Percentiles rank a stretch among this genome's conserved stretches.
Evolutionary conservation across 2,888 invertebrate genomes (phyloP).

Genomic region (Orchestes rusci): DNA sequence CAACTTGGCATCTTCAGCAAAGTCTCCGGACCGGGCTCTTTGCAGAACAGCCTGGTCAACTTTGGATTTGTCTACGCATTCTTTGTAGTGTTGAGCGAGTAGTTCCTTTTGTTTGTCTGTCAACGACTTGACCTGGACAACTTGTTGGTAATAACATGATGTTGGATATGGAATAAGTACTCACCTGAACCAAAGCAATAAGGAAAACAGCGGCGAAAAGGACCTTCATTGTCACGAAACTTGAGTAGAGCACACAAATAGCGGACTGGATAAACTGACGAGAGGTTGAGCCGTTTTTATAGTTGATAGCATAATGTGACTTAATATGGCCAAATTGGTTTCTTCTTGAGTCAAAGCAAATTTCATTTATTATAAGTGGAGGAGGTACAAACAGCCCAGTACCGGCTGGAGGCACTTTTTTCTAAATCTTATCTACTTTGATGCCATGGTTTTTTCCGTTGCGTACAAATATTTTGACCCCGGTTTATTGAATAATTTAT

Average conservation of each 20-base stretch:
- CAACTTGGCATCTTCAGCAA: slow-evolving; percentile 21
- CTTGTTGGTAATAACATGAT: neutral
- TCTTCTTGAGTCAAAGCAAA: neutral
- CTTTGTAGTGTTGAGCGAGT: slow-evolving; percentile 19
- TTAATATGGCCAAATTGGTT: neutral
- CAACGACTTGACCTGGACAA: slow-evolving; percentile 13
- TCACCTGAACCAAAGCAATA: slow-evolving; percentile 5
- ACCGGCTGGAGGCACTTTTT: neutral
- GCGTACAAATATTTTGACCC: too few species aligned
- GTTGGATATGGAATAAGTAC: neutral
- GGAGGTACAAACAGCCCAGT: neutral
- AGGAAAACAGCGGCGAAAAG: slow-evolving; percentile 4
- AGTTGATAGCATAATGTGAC: too few species aligned
- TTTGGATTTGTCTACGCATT: slow-evolving; percentile 19
- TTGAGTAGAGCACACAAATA: neutral
- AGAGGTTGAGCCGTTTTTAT: too few species aligned
- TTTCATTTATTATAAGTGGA: neutral
- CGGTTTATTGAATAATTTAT: too few species aligned
- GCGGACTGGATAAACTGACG: too few species aligned
- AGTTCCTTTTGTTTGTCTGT: slow-evolving; percentile 30
- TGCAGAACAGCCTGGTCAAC: slow-evolving; percentile 25
- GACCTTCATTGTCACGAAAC: slow-evolving; percentile 8
- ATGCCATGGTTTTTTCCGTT: too few species aligned
- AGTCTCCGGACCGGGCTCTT: slow-evolving; percentile 23
- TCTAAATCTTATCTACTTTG: too few species aligned